Evolutionary conservation across 2,888 invertebrate genomes (phyloP).

Genomic region (Boloria euphrosyne): DNA sequence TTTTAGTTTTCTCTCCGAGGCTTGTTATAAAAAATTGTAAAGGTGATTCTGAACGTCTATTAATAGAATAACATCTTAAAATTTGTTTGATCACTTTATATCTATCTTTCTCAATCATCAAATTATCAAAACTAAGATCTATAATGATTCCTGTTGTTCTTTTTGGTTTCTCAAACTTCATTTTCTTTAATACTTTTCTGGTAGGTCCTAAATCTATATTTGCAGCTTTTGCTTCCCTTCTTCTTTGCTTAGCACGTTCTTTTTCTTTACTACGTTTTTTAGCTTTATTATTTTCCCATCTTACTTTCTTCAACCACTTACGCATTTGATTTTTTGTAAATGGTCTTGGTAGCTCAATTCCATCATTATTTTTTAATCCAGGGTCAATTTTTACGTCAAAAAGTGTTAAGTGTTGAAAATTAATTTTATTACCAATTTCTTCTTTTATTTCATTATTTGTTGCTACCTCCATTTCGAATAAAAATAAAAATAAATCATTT

Average conservation of each 20-base stretch:
- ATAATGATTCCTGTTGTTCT: slow-evolving; percentile 89
- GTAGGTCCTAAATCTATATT: slow-evolving; percentile 89
- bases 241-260: slow-evolving; percentile 86
- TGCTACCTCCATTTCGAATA: slow-evolving; percentile 27
- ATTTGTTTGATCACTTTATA: slow-evolving; percentile 95
- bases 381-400: slow-evolving; percentile 71
- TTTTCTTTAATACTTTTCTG: slow-evolving; percentile 89
- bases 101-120: slow-evolving; percentile 95
- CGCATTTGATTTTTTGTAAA: slow-evolving; percentile 85
- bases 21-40: slow-evolving; percentile 92
- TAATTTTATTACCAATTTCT: slow-evolving; percentile 34
- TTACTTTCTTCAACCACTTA: slow-evolving; percentile 86
- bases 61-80: slow-evolving; percentile 93
- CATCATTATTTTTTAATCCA: slow-evolving; percentile 73
- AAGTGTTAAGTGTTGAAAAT: slow-evolving; percentile 62
- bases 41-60: slow-evolving; percentile 90
- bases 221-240: slow-evolving; percentile 85
- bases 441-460: slow-evolving; percentile 14
- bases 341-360: slow-evolving; percentile 71
- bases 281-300: slow-evolving; percentile 87
- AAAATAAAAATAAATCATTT: slow-evolving; percentile 5
- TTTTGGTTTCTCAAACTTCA: slow-evolving; percentile 85
- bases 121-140: slow-evolving; percentile 94
- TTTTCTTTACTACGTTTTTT: slow-evolving; percentile 88
- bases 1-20: slow-evolving; percentile 87